These are phyloP conservation scores for Cantharis rufa DNA, from an alignment of 2,888 invertebrate genomes.

Conservation along the genomic window DNA sequence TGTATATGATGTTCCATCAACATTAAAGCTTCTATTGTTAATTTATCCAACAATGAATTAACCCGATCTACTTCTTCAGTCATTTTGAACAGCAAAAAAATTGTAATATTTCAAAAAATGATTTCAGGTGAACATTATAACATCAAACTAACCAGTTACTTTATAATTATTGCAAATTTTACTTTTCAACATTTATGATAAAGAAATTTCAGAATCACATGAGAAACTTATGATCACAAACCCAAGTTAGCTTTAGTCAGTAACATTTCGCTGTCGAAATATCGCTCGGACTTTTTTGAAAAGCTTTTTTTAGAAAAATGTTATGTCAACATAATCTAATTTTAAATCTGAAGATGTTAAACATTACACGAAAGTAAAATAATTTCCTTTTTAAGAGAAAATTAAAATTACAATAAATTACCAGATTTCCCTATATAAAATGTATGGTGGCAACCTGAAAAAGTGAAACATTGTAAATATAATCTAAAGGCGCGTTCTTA, in stretches of 20 bases:
- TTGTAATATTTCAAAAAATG: neutral
- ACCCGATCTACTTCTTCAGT: constrained; percentile 53
- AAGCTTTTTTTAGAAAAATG: too few species aligned
- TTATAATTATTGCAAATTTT: neutral
- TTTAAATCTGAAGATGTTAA: too few species aligned
- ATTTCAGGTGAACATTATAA: neutral
- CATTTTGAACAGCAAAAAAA: constrained; percentile 25
- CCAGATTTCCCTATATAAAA: too few species aligned
- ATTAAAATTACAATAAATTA: too few species aligned
- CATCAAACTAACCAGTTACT: neutral
- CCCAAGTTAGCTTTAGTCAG: neutral
- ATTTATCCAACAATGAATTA: constrained; percentile 67
- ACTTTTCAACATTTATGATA: neutral
- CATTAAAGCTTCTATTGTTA: constrained; percentile 70
- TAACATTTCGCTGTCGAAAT: too few species aligned
- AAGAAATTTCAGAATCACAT: neutral
- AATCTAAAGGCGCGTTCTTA: too few species aligned
- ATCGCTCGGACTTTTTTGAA: too few species aligned
- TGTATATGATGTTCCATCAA: constrained; percentile 75
- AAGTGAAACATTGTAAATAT: too few species aligned
- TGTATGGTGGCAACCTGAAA: too few species aligned
- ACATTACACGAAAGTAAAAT: too few species aligned
- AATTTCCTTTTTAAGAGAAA: too few species aligned
- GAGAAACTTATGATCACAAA: neutral
- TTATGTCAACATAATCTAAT: too few species aligned